Base-by-base conservation (phyloP, 2,797 vertebrate genomes). In the Hippopotamyrus pictus region DNA sequence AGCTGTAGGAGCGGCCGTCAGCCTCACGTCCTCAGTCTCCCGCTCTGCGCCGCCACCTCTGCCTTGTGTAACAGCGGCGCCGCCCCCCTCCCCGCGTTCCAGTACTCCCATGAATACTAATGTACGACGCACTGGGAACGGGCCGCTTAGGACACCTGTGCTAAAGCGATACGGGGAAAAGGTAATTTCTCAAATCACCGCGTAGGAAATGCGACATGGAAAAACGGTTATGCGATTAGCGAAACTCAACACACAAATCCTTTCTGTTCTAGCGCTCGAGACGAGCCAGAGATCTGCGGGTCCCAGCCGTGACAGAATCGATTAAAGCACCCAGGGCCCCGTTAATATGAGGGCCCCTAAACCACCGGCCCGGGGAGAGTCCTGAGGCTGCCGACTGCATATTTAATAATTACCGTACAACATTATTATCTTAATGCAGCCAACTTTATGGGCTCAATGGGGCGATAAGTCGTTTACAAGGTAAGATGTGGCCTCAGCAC, bases 331-430 rank as follows among this genome's bases (percentile, higher is more conserved):
- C 7, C 48, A 5, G 33, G 9, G 46, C 41, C 33, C 59, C 51
- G 33, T 44, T 76, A 89, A 86, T 86, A 44, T 73, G 19, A 50
- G 17, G 19, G 44, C 62, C 48, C 48, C 84, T 87, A 53, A 89
- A 62, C 62, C 89, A 44, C 14, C 12, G 69, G 83, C 84, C 89
- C 86, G 91, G 91, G 95, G 94, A 95, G 92, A 92, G 84, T 90
- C 93, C 92, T 96, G 95, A 95, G 95, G 87, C 88, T 79, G 90
- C 90, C 95, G 96, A 95, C 95, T 94, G 93, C 93, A 91, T 91
- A 90, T 94, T 93, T 95, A 95, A 96, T 95, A 95, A 95, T 95
- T 95, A 92, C 92, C 92, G 93, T 91, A 94, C 90, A 93, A 90
- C 91, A 93, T 94, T 95, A 93, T 93, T 93, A 93, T 96, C 92